Conservation (phyloP, 2,797 vertebrate species). For the Remorina albescens region DNA sequence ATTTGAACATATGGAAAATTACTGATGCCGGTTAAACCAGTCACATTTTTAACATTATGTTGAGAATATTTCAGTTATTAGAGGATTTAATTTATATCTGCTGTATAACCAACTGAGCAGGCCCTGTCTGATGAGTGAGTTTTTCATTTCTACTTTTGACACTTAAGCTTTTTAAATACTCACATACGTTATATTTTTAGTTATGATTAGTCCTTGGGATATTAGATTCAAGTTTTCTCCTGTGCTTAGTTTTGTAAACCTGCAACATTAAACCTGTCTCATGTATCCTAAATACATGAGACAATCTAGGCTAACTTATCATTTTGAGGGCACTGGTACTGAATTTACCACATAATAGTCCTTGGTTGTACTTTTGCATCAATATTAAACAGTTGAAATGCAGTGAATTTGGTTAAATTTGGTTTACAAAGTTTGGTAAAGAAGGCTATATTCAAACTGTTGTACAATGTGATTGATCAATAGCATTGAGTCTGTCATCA, state of each 20-base stretch:
- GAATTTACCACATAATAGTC: neutral
- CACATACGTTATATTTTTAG: neutral
- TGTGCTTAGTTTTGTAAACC: conserved; percentile 10
- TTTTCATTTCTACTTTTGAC: neutral
- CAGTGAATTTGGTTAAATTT: neutral
- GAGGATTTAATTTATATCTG: neutral
- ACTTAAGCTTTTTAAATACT: neutral
- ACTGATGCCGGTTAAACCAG: neutral
- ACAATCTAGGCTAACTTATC: too few relatives aligned
- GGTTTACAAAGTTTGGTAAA: neutral
- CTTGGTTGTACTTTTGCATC: neutral
- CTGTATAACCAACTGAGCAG: neutral
- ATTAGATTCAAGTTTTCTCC: neutral
- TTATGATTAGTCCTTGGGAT: neutral
- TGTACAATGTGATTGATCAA: neutral
- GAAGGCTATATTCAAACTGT: neutral
- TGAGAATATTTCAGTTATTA: neutral
- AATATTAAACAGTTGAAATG: neutral
- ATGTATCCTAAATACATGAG: too few relatives aligned
- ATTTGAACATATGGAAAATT: neutral
- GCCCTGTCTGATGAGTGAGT: neutral
- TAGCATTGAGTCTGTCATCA: neutral
- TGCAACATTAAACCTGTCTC: neutral
- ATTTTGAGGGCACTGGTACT: neutral
- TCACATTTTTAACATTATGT: neutral